A percentile compares a stretch with the other conserved stretches of the same genome.
Conservation (phyloP, 2,888 invertebrate genomes). For the Drosophila seclusa region DNA sequence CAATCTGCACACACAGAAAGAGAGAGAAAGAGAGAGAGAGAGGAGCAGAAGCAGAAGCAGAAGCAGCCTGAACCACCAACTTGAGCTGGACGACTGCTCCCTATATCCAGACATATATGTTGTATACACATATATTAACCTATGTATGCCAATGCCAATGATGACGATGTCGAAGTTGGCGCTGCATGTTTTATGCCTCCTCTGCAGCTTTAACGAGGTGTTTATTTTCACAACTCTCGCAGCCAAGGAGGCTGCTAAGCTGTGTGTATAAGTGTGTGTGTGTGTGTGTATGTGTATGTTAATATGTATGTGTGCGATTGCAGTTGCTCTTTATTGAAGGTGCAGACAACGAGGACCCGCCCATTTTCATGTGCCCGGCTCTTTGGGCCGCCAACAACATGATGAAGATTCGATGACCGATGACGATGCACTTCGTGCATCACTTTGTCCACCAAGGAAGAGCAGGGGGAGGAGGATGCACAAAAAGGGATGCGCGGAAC, state of each 20-base stretch:
- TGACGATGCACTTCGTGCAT: constrained; percentile 63
- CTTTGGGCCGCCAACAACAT: constrained; percentile 63
- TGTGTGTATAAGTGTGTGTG: constrained; percentile 16
- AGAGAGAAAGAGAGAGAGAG: not conserved
- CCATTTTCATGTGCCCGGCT: constrained; percentile 69
- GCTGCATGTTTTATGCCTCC: constrained; percentile 81
- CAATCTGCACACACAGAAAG: not conserved
- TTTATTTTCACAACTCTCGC: constrained; percentile 82
- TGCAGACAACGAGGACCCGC: constrained; percentile 78
- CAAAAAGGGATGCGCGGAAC: not conserved
- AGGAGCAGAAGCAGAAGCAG: constrained; percentile 17
- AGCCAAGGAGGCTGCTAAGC: constrained; percentile 43
- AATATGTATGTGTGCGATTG: constrained; percentile 37
- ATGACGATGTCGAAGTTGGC: constrained; percentile 73
- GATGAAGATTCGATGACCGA: constrained; percentile 74
- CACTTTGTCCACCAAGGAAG: constrained; percentile 22
- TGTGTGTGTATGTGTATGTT: constrained; percentile 18
- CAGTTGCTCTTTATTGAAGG: constrained; percentile 72
- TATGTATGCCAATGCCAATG: constrained; percentile 60
- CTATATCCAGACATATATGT: constrained; percentile 10
- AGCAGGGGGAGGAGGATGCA: not conserved
- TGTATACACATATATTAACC: constrained; percentile 53
- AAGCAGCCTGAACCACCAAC: not conserved
- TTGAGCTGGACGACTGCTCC: constrained; percentile 2
- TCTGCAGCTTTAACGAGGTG: constrained; percentile 83